phyloP scores from a whole-genome alignment of 2,113 vertebrate species.

The Megaleporinus macrocephalus region DNA sequence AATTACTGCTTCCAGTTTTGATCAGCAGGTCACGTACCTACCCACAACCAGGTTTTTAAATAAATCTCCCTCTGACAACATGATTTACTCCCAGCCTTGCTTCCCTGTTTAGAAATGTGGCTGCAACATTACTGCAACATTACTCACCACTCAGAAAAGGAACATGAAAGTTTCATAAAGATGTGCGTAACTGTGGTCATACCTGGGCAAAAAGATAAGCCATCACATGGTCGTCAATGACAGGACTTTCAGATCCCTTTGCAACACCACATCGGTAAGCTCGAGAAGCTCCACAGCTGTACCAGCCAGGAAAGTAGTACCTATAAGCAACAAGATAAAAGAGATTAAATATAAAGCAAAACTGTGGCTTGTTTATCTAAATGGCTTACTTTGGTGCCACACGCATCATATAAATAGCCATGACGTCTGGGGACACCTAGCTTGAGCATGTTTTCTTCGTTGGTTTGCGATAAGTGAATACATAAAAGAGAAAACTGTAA shows the following conservation, averaged over 20 bases:
- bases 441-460: no score
- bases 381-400: no score
- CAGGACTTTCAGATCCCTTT: conserved; percentile 87
- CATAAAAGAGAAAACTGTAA: no score
- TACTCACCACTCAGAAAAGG: no score
- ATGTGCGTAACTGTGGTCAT: conserved; percentile 27
- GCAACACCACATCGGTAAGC: conserved; percentile 86
- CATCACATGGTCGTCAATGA: conserved; percentile 92
- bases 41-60: no score
- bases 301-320: conserved; percentile 95
- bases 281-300: conserved; percentile 81
- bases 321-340: conserved; percentile 65
- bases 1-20: no score
- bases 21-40: no score
- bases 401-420: background rate
- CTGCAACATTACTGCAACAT: no score
- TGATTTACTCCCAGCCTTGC: no score
- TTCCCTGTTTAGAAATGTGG: no score
- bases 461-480: no score
- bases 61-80: no score
- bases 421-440: background rate
- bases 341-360: background rate
- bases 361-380: background rate
- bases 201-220: conserved; percentile 95
- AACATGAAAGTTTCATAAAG: background rate